phyloP scores from a whole-genome alignment of 2,797 vertebrate species.

The Manis crassicaudata region DNA sequence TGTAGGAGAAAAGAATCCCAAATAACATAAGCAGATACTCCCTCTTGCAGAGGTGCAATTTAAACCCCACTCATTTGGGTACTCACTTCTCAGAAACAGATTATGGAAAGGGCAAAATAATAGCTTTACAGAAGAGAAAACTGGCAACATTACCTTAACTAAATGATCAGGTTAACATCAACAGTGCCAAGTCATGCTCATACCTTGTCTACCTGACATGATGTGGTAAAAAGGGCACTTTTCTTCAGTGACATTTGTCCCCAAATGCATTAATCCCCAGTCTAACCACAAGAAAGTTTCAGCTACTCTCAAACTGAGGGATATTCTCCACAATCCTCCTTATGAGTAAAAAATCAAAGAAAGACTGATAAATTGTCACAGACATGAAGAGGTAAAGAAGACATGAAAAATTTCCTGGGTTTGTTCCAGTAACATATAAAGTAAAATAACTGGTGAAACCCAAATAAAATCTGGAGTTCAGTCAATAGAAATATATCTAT shows the following conservation, averaged over 20 bases:
- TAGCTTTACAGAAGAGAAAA: background rate
- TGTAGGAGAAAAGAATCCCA: background rate
- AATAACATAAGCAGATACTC: background rate
- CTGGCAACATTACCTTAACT: background rate
- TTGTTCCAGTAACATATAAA: background rate
- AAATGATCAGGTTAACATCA: background rate
- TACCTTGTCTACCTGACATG: background rate
- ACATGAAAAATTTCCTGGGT: background rate
- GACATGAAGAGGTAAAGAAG: background rate
- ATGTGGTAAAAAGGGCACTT: background rate
- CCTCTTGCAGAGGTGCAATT: background rate
- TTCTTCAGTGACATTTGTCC: background rate
- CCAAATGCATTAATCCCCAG: background rate
- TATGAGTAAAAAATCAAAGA: background rate
- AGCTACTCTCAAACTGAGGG: background rate
- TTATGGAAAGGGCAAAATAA: background rate
- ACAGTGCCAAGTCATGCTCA: background rate
- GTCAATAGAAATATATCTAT: background rate
- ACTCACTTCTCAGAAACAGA: background rate
- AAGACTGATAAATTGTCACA: background rate
- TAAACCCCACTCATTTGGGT: background rate
- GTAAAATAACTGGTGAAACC: background rate
- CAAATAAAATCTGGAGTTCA: background rate
- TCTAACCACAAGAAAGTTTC: background rate
- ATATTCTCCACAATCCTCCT: background rate